A percentile compares a stretch with the other conserved stretches of the same genome.
Conservation (phyloP, 2,888 invertebrate genomes). For the Lithophane socia region DNA sequence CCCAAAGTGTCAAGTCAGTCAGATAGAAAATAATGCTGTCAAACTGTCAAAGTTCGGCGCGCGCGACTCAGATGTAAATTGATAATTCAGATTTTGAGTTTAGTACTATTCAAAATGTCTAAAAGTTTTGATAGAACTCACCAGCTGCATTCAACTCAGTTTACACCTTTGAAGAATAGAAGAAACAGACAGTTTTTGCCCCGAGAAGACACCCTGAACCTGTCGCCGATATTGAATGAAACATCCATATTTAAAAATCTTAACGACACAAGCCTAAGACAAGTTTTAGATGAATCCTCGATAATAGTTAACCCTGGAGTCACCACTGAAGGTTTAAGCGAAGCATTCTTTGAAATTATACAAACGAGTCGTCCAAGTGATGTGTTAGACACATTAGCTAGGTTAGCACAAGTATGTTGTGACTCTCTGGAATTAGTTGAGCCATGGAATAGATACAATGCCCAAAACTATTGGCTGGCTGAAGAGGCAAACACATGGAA, state of each 20-base stretch:
- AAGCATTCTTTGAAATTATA: conserved; percentile 88
- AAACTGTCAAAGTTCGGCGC: conserved; percentile 42
- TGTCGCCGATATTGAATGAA: conserved; percentile 87
- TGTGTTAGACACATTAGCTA: conserved; percentile 91
- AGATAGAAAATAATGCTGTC: neutral
- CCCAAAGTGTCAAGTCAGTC: no score
- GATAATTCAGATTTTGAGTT: neutral
- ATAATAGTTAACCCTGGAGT: conserved; percentile 77
- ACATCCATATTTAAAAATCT: conserved; percentile 87
- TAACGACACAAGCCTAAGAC: conserved; percentile 86
- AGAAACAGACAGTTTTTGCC: conserved; percentile 79
- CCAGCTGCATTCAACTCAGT: conserved; percentile 81
- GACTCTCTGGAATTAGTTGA: conserved; percentile 90
- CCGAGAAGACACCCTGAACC: conserved; percentile 85
- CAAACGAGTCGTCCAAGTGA: conserved; percentile 86
- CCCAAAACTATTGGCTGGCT: conserved; percentile 91
- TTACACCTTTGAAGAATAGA: conserved; percentile 82
- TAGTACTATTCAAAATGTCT: conserved; percentile 56
- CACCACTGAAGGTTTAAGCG: conserved; percentile 81
- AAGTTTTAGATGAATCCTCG: conserved; percentile 86
- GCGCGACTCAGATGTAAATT: conserved; percentile 10
- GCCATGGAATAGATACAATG: conserved; percentile 87
- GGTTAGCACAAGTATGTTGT: conserved; percentile 92
- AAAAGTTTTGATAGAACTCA: conserved; percentile 81
- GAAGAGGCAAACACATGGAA: conserved; percentile 97